Conservation (phyloP, 2,797 vertebrate species). For the Pangasius larnaudii region DNA sequence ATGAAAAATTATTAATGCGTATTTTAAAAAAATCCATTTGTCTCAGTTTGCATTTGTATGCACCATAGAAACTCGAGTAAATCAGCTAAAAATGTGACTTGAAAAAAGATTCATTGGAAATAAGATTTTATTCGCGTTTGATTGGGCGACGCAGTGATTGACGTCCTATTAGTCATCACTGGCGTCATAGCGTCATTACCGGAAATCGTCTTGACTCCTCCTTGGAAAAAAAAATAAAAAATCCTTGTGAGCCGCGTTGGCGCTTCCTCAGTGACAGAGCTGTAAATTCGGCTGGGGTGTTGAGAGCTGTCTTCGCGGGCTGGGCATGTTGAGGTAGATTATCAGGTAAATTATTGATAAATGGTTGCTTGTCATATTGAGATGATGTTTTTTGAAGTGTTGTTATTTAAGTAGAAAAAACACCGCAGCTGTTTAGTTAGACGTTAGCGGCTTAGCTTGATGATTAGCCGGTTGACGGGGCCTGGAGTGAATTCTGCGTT, state of each 20-base stretch:
- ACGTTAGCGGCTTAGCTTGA: constrained; percentile 1
- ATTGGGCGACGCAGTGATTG: not conserved
- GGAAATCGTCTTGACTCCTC: constrained; percentile 41
- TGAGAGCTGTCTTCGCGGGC: constrained; percentile 19
- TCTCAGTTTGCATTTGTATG: not conserved
- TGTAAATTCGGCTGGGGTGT: not conserved
- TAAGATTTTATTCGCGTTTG: not conserved
- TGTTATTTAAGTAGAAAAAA: no score
- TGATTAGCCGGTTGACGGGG: not conserved
- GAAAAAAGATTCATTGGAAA: not conserved
- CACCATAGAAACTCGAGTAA: not conserved
- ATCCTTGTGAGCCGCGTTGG: constrained; percentile 55
- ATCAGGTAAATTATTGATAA: not conserved
- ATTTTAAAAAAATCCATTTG: not conserved
- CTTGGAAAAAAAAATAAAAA: not conserved
- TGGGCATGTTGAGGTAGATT: constrained; percentile 74
- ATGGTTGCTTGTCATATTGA: not conserved
- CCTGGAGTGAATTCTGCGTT: constrained; percentile 4
- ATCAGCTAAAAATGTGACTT: not conserved
- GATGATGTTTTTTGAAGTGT: not conserved
- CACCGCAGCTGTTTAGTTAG: not conserved
- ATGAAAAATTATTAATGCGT: not conserved
- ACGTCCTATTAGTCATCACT: not conserved
- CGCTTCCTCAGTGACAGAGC: constrained; percentile 36
- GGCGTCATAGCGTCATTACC: constrained; percentile 48